phyloP scores from a whole-genome alignment of 2,113 vertebrate species.

The Columba livia region DNA sequence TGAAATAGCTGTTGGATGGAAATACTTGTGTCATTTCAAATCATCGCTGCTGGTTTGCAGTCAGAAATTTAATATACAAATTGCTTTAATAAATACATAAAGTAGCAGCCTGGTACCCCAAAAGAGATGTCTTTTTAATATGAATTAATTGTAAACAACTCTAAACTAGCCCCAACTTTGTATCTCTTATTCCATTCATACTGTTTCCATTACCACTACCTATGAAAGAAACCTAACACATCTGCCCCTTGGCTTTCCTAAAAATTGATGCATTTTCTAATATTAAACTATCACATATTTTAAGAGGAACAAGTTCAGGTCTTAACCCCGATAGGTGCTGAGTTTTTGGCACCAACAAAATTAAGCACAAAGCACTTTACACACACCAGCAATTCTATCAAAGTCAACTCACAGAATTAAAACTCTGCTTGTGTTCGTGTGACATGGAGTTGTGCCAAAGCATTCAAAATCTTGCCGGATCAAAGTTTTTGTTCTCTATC shows the following conservation, averaged over 20 bases:
- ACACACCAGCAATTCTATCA: neutral
- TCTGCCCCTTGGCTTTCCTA: neutral
- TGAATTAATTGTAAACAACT: neutral
- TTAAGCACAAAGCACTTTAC: neutral
- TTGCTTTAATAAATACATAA: neutral
- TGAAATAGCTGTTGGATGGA: neutral
- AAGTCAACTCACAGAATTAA: neutral
- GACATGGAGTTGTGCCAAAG: neutral
- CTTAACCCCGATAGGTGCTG: neutral
- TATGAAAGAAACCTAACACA: neutral
- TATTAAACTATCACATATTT: neutral
- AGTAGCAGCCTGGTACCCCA: neutral
- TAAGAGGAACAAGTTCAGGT: neutral
- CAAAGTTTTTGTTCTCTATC: neutral
- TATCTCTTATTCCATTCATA: neutral
- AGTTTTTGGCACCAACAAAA: neutral
- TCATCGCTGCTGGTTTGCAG: neutral
- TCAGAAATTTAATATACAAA: neutral
- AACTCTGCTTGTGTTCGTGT: neutral
- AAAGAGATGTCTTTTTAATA: neutral
- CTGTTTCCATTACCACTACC: neutral
- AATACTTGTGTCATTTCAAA: neutral
- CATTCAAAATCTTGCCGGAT: neutral
- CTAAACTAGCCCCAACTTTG: neutral
- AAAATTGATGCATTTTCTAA: neutral